Percentiles rank a stretch among this genome's conserved stretches.
phyloP scores from a whole-genome alignment of 2,113 vertebrate species.

The Pantherophis guttatus region DNA sequence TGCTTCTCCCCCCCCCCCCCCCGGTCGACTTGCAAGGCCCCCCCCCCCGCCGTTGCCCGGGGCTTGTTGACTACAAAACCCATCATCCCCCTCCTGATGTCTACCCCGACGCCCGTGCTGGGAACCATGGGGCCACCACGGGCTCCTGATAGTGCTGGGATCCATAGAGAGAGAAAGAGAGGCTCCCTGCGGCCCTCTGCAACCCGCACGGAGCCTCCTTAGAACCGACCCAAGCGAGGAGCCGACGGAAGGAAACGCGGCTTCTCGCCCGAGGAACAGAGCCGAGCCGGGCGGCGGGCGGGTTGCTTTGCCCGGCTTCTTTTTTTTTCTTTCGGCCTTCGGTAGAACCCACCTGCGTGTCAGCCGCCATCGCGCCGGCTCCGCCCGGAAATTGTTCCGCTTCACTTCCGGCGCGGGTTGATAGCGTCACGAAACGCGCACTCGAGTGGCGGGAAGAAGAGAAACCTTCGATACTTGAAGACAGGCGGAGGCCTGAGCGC shows the following conservation, averaged over 20 bases:
- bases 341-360: slow-evolving; percentile 84
- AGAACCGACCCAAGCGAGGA: not conserved
- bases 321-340: not conserved
- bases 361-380: slow-evolving; percentile 91
- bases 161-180: not conserved
- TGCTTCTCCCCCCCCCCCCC: not conserved
- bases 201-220: not conserved
- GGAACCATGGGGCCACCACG: not conserved
- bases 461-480: not conserved
- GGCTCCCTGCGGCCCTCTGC: not conserved
- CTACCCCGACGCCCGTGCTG: not conserved
- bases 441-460: no score
- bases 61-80: not conserved
- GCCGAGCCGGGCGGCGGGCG: no score
- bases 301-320: no score
- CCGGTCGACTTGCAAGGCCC: no score
- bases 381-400: slow-evolving; percentile 20
- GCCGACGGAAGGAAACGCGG: not conserved
- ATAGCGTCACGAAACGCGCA: not conserved
- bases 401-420: slow-evolving; percentile 67
- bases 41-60: no score
- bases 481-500: not conserved
- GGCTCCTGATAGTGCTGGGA: not conserved
- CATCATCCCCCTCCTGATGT: not conserved
- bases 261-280: not conserved